Conservation (phyloP, 2,113 vertebrate species). For the Aptenodytes forsteri region DNA sequence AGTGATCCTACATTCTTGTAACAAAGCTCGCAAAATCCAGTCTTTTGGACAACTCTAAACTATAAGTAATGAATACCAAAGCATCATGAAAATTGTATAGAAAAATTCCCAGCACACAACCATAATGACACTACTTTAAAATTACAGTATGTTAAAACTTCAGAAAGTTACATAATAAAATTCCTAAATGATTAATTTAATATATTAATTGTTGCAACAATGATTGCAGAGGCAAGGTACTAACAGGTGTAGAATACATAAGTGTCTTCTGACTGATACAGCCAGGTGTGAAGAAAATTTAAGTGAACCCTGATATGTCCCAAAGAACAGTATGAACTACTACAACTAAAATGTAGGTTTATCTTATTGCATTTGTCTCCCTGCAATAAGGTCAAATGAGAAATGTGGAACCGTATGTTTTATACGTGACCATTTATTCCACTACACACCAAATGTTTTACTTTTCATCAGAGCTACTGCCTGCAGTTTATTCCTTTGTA, state of each 20-base stretch:
- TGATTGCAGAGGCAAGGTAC: neutral
- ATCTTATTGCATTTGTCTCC: neutral
- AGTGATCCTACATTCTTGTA: neutral
- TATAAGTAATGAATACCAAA: neutral
- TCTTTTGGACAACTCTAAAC: neutral
- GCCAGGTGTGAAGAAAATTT: neutral
- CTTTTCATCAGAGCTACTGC: neutral
- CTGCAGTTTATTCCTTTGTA: neutral
- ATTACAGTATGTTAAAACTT: neutral
- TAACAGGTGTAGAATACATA: neutral
- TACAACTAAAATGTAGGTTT: neutral
- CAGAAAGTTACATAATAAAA: conserved; percentile 9
- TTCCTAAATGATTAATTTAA: conserved; percentile 22
- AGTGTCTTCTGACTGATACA: neutral
- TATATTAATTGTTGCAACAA: neutral
- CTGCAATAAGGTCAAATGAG: neutral
- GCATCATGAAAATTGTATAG: neutral
- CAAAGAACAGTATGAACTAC: neutral
- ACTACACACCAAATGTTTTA: neutral
- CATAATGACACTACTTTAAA: neutral
- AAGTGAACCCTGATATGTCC: neutral
- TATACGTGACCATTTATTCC: neutral
- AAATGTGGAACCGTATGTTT: neutral
- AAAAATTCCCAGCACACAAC: neutral
- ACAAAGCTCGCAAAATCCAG: neutral